Percentiles rank a stretch among this genome's conserved stretches.
These are phyloP conservation scores for Metaphire vulgaris DNA, from an alignment of 1,140 invertebrate genomes.

Conservation along the genomic window DNA sequence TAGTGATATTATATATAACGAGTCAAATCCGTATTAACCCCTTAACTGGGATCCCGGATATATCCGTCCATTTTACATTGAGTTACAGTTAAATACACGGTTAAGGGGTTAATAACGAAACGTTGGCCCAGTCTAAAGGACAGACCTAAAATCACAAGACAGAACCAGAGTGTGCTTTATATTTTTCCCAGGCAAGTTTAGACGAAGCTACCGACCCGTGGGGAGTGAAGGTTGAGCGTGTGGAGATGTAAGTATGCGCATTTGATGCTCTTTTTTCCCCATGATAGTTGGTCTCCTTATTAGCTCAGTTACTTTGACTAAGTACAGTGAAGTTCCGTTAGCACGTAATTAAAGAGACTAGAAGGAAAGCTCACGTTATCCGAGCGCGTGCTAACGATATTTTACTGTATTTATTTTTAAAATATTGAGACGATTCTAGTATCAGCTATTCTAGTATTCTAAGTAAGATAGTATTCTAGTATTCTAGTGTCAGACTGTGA, in stretches of 20 bases:
- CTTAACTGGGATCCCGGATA: too few species aligned
- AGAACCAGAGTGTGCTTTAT: too few species aligned
- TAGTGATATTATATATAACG: too few species aligned
- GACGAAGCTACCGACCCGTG: slow-evolving; percentile 91
- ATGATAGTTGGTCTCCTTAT: neutral
- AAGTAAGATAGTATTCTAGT: too few species aligned
- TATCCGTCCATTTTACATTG: too few species aligned
- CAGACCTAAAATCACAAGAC: too few species aligned
- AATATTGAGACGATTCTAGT: too few species aligned
- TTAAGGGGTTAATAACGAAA: too few species aligned
- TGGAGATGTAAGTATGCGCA: slow-evolving; percentile 75
- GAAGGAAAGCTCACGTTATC: neutral
- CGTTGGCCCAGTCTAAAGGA: too few species aligned
- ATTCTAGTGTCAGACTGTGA: neutral
- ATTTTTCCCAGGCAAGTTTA: slow-evolving; percentile 49
- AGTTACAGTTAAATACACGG: too few species aligned
- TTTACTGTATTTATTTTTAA: neutral
- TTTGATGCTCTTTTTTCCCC: neutral
- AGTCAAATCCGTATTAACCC: too few species aligned
- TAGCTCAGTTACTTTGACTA: neutral
- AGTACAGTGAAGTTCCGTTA: neutral
- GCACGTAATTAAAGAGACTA: neutral
- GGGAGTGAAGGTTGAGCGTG: slow-evolving; percentile 93
- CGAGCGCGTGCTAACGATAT: neutral
- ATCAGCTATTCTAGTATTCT: too few species aligned